These are phyloP conservation scores for Watsonalla cultraria DNA, from an alignment of 2,888 invertebrate species.

Conservation along the genomic window DNA sequence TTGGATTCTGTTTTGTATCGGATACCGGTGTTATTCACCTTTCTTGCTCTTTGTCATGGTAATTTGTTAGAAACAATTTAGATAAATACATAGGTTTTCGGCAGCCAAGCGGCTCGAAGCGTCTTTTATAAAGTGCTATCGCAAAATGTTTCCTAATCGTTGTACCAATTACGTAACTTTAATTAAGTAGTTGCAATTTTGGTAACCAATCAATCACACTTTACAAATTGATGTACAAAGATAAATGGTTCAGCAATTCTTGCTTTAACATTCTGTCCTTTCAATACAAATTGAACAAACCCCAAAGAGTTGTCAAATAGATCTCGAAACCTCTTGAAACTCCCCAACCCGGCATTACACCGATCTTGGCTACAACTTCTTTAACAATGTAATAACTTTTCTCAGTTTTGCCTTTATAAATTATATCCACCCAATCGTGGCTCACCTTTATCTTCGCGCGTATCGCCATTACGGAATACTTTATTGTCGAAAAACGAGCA, in stretches of 20 bases:
- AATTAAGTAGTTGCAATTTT: no score
- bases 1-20: slow-evolving; percentile 69
- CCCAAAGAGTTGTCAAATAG: slow-evolving; percentile 30
- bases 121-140: neutral
- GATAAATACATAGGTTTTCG: neutral
- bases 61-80: slow-evolving; percentile 21
- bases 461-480: slow-evolving; percentile 53
- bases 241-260: no score
- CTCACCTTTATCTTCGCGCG: slow-evolving; percentile 51
- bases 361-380: slow-evolving; percentile 37
- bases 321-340: slow-evolving; percentile 31
- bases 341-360: slow-evolving; percentile 27
- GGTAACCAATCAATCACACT: no score
- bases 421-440: slow-evolving; percentile 36
- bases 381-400: slow-evolving; percentile 43
- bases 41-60: slow-evolving; percentile 41
- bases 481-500: slow-evolving; percentile 52
- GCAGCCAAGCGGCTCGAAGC: neutral
- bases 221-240: no score
- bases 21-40: slow-evolving; percentile 50
- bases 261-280: neutral
- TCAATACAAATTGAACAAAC: slow-evolving; percentile 9
- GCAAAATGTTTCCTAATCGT: neutral
- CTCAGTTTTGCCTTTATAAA: slow-evolving; percentile 24
- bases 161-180: no score